Percentiles rank a stretch among this genome's conserved stretches.
Conservation (phyloP, 37 sponge, comb jelly and placozoan species). For the Mnemiopsis leidyi region DNA sequence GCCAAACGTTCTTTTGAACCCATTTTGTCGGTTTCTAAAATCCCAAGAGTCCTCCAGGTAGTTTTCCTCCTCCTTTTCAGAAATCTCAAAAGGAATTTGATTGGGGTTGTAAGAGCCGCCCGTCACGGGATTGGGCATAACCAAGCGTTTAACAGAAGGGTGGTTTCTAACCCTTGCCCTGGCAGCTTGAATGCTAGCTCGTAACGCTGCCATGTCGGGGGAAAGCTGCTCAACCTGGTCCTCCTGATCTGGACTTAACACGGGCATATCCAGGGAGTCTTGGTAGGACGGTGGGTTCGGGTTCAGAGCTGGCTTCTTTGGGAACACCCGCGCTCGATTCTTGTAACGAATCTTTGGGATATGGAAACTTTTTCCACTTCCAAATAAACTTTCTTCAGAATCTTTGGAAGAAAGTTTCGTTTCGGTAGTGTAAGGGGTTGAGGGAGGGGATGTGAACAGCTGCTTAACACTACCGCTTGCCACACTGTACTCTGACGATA, state of each 20-base stretch:
- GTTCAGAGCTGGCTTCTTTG: not conserved
- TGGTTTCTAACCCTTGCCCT: constrained; percentile 48
- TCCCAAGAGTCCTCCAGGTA: constrained; percentile 49
- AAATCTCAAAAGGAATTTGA: constrained; percentile 51
- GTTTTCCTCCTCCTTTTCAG: constrained; percentile 43
- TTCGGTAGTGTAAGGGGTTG: constrained; percentile 2
- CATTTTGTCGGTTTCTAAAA: not conserved
- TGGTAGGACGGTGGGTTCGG: constrained; percentile 8
- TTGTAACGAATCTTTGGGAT: constrained; percentile 38
- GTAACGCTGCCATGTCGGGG: not conserved
- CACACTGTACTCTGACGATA: constrained; percentile 23
- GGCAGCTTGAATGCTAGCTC: constrained; percentile 35
- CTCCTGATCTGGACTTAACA: not conserved
- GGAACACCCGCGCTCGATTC: constrained; percentile 52
- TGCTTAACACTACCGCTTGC: constrained; percentile 28
- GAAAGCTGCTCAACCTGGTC: not conserved
- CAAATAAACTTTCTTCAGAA: constrained; percentile 16
- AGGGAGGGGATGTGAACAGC: not conserved
- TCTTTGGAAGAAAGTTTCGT: not conserved
- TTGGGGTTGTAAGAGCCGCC: constrained; percentile 44
- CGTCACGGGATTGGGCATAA: not conserved
- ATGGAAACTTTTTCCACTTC: constrained; percentile 37
- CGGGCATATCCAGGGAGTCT: constrained; percentile 1
- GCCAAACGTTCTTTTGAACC: not conserved
- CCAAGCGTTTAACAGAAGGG: not conserved